A percentile compares a stretch with the other conserved stretches of the same genome.
These are phyloP conservation scores for Panorpa germanica DNA, from an alignment of 2,888 invertebrate genomes.

Conservation along the genomic window DNA sequence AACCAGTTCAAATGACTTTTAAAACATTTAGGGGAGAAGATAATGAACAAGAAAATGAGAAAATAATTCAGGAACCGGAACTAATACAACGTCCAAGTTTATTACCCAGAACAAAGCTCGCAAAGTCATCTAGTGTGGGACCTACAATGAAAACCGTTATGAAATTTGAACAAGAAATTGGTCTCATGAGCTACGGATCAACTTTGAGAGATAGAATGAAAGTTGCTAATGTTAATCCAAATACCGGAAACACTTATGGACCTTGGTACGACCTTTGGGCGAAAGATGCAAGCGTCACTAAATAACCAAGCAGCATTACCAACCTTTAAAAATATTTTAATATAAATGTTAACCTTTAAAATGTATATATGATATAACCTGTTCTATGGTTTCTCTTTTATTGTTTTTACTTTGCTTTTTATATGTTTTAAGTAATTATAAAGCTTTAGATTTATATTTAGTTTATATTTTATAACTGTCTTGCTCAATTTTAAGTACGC, in stretches of 20 bases:
- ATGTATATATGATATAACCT: conserved; percentile 16
- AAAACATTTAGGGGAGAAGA: conserved; percentile 25
- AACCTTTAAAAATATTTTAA: too few relatives aligned
- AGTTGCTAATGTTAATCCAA: conserved; percentile 28
- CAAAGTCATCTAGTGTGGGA: conserved; percentile 31
- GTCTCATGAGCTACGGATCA: conserved; percentile 24
- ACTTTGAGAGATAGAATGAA: conserved; percentile 23
- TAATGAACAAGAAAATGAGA: conserved; percentile 25
- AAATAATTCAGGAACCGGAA: conserved; percentile 19
- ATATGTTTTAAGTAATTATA: conserved; percentile 13
- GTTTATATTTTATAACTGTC: too few relatives aligned
- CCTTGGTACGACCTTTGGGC: conserved; percentile 85
- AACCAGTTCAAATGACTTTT: conserved; percentile 23
- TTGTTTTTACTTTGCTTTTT: conserved; percentile 11
- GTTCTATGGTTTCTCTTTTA: conserved; percentile 12
- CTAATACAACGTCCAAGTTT: conserved; percentile 32
- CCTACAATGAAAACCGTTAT: conserved; percentile 16
- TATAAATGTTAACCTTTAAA: too few relatives aligned
- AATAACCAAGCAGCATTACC: conserved; percentile 24
- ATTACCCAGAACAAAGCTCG: conserved; percentile 49
- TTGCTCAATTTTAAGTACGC: too few relatives aligned
- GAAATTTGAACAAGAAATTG: conserved; percentile 20
- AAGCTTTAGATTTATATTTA: conserved; percentile 10
- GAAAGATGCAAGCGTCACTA: conserved; percentile 44
- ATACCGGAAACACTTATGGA: conserved; percentile 56